A percentile compares a stretch with the other conserved stretches of the same genome.
phyloP scores from a whole-genome alignment of 2,797 vertebrate species.

The Eulemur albifrons region DNA sequence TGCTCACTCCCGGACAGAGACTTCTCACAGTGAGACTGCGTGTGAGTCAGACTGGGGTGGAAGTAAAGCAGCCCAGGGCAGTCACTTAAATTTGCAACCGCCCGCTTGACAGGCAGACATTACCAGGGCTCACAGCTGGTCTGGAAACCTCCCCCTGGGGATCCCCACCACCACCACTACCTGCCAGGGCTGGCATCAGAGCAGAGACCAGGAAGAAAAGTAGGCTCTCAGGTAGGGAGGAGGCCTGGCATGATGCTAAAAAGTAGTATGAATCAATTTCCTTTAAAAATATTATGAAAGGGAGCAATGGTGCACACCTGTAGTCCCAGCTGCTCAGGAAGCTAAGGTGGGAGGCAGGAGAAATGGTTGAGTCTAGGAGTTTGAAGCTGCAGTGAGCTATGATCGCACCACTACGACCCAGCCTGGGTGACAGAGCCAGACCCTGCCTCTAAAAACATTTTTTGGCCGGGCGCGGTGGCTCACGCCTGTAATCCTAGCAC shows the following conservation, averaged over 20 bases:
- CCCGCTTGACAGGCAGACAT: background rate
- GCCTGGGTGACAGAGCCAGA: background rate
- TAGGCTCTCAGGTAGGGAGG: too few relatives aligned
- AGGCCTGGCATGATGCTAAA: background rate
- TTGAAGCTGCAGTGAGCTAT: background rate
- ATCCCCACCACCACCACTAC: background rate
- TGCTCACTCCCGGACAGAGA: background rate
- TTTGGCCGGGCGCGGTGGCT: too few relatives aligned
- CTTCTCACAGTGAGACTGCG: background rate
- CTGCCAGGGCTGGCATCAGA: background rate
- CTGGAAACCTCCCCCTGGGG: background rate
- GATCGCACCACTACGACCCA: background rate
- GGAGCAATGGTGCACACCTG: background rate
- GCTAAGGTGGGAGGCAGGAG: background rate
- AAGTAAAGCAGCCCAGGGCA: background rate
- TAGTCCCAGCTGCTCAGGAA: background rate
- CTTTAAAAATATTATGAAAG: too few relatives aligned
- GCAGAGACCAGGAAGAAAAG: background rate
- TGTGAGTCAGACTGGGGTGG: background rate
- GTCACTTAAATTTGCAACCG: background rate
- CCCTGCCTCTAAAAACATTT: background rate
- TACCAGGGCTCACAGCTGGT: background rate
- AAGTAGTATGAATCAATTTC: background rate
- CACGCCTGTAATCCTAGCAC: too few relatives aligned
- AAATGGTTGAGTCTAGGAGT: background rate